Conservation (phyloP, 1,140 invertebrate species). For the Catajapyx aquilonaris region DNA sequence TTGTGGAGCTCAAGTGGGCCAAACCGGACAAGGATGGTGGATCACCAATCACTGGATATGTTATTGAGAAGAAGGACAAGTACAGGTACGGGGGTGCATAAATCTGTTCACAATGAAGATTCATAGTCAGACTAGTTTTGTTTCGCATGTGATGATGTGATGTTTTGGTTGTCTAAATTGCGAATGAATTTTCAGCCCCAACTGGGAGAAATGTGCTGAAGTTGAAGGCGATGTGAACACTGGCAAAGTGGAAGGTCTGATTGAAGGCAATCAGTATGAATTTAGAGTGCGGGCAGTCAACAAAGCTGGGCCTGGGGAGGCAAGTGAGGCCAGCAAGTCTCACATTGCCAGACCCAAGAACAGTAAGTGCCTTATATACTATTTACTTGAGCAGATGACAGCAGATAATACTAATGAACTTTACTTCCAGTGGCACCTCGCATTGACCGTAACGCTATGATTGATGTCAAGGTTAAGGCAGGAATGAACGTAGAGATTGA, state of each 20-base stretch:
- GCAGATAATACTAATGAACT: background rate
- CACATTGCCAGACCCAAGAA: slow-evolving; percentile 83
- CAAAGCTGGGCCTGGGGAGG: slow-evolving; percentile 76
- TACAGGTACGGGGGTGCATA: slow-evolving; percentile 33
- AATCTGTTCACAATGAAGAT: too few species aligned
- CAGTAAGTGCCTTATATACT: slow-evolving; percentile 32
- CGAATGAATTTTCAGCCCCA: slow-evolving; percentile 27
- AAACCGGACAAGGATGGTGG: slow-evolving; percentile 69
- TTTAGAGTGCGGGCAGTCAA: slow-evolving; percentile 88
- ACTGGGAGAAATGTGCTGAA: slow-evolving; percentile 72
- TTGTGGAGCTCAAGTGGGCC: slow-evolving; percentile 87
- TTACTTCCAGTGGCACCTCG: slow-evolving; percentile 49
- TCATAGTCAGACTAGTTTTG: too few species aligned
- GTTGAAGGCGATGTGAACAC: slow-evolving; percentile 60
- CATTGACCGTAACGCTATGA: slow-evolving; percentile 81
- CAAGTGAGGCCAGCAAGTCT: slow-evolving; percentile 68
- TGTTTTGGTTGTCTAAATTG: background rate
- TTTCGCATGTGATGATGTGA: background rate
- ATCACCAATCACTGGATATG: slow-evolving; percentile 70
- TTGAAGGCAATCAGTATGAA: slow-evolving; percentile 78
- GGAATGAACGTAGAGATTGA: slow-evolving; percentile 85
- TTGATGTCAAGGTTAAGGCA: slow-evolving; percentile 77
- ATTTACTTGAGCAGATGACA: slow-evolving; percentile 1
- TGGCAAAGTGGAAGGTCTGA: slow-evolving; percentile 65
- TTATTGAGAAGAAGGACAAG: slow-evolving; percentile 91